Evolutionary conservation across 2,797 vertebrate species (phyloP).

Genomic region (Poeciliopsis turneri): DNA sequence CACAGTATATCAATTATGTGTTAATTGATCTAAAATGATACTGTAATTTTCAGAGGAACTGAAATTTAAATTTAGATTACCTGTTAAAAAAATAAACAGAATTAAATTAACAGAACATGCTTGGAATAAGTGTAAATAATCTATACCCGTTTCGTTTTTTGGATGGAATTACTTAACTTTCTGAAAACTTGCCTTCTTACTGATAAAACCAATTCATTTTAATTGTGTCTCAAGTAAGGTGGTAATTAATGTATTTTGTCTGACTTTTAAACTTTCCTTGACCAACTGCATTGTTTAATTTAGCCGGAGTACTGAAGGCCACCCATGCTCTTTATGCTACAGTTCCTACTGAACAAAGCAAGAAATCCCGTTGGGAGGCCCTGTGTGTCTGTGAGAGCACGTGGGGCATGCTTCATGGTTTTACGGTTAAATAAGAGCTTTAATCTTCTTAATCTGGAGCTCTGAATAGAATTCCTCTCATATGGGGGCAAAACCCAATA

Average conservation of each 20-base stretch:
- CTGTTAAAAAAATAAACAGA: not conserved
- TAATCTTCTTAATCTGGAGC: conserved; percentile 74
- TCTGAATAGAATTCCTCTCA: conserved; percentile 70
- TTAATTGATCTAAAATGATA: not conserved
- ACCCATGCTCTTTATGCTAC: conserved; percentile 48
- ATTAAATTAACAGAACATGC: not conserved
- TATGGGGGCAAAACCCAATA: conserved; percentile 20
- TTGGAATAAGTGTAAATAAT: not conserved
- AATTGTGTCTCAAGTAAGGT: not conserved
- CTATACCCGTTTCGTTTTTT: not conserved
- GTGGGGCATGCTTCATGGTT: conserved; percentile 69
- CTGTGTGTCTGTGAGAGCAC: conserved; percentile 72
- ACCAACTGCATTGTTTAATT: conserved; percentile 53
- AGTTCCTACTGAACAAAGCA: conserved; percentile 62
- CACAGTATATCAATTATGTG: not conserved
- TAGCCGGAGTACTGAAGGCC: conserved; percentile 43
- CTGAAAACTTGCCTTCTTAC: not conserved
- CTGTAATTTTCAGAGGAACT: not conserved
- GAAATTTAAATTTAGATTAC: not conserved
- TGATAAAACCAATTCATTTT: not conserved
- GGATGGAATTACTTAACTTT: not conserved
- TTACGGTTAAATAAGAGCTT: conserved; percentile 70
- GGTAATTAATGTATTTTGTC: conserved; percentile 17
- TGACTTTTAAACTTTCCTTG: conserved; percentile 16
- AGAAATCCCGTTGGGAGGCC: conserved; percentile 68